Evolutionary conservation across 92 coral and sea anemone species (phyloP).

Genomic region (Isaurus tuberculatus): DNA sequence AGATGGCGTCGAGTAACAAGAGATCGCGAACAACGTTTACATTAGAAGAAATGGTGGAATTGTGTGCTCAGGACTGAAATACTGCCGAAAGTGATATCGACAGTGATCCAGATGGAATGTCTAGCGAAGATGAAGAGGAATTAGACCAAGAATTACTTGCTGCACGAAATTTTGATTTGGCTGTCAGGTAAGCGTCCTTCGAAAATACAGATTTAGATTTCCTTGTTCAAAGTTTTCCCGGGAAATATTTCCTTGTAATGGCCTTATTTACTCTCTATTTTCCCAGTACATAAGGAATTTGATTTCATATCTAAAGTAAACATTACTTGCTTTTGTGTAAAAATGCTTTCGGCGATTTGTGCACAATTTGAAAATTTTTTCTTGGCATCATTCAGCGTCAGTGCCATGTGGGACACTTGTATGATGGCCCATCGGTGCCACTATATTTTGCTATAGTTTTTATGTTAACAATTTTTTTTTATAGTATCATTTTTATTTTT

Average conservation of each 20-base stretch:
- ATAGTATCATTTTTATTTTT: too few relatives aligned
- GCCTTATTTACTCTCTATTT: conserved; percentile 20
- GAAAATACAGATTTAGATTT: conserved; percentile 4
- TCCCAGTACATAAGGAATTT: conserved; percentile 1
- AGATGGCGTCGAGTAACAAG: too few relatives aligned
- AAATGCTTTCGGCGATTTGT: conserved; percentile 10
- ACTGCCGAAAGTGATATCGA: conserved; percentile 14
- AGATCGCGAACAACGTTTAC: not conserved
- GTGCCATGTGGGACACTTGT: conserved; percentile 4
- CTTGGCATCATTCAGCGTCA: not conserved
- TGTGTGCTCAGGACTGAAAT: conserved; percentile 21
- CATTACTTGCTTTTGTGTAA: conserved; percentile 23
- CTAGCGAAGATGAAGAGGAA: too few relatives aligned
- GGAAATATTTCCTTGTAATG: conserved; percentile 11
- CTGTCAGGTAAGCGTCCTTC: conserved; percentile 28
- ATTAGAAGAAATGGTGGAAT: conserved; percentile 5
- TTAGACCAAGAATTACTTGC: not conserved
- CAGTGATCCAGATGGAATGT: too few relatives aligned
- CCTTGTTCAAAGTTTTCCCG: too few relatives aligned
- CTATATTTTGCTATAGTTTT: too few relatives aligned
- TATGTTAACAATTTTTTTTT: too few relatives aligned
- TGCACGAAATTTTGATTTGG: conserved; percentile 9
- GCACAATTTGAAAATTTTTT: not conserved
- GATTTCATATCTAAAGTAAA: not conserved
- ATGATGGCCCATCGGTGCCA: too few relatives aligned